Conservation (phyloP, 2,797 vertebrate genomes). For the Cossypha caffra region DNA sequence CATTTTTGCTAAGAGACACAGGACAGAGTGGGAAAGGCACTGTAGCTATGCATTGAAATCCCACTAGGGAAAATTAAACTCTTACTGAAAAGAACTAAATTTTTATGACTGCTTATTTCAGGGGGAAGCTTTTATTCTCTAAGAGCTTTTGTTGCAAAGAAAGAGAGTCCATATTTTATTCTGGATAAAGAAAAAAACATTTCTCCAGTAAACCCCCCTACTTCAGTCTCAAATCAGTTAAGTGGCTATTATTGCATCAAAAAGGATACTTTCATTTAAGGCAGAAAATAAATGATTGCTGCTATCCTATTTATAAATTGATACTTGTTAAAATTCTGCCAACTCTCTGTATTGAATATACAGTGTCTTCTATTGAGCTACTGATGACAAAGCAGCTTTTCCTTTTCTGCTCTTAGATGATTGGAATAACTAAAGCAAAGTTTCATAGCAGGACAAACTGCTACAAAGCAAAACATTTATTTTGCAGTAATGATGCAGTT, state of each 20-base stretch:
- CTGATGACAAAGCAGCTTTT: constrained; percentile 64
- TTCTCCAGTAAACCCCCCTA: background rate
- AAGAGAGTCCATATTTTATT: background rate
- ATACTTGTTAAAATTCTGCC: constrained; percentile 53
- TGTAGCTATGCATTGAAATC: background rate
- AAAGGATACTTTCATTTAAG: constrained; percentile 43
- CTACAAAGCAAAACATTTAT: constrained; percentile 59
- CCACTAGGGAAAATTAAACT: background rate
- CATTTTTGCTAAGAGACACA: background rate
- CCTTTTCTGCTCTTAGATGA: constrained; percentile 32
- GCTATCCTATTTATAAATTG: constrained; percentile 49
- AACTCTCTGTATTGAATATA: constrained; percentile 23
- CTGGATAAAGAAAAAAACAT: background rate
- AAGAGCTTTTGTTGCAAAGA: constrained; percentile 44
- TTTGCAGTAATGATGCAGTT: constrained; percentile 31
- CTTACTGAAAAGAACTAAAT: background rate
- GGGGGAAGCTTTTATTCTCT: constrained; percentile 43
- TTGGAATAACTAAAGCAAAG: constrained; percentile 49
- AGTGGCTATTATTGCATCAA: constrained; percentile 24
- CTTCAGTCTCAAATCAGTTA: constrained; percentile 37
- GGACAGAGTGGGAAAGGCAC: background rate
- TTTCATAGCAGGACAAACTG: constrained; percentile 53
- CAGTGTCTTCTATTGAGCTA: constrained; percentile 36
- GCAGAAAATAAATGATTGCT: constrained; percentile 47
- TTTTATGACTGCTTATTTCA: constrained; percentile 30